A percentile compares a stretch with the other conserved stretches of the same genome.
Evolutionary conservation across 1,140 invertebrate species (phyloP).

Genomic region (Drosophila arawakana): DNA sequence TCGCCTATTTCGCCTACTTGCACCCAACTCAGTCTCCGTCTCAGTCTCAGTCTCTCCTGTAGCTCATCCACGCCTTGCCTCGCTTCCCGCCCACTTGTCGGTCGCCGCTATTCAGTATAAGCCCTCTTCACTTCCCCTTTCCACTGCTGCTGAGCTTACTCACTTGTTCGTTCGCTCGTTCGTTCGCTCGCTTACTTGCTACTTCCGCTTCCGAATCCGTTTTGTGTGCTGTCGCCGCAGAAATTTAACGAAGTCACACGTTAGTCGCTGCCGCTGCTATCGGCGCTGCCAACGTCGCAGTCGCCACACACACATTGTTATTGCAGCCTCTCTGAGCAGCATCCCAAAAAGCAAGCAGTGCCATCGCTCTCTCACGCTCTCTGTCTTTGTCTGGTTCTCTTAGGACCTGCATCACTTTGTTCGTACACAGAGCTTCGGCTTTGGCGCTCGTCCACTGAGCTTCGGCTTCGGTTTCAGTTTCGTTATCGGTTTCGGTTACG

Average conservation of each 20-base stretch:
- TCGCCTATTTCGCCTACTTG: constrained; percentile 53
- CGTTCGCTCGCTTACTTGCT: constrained; percentile 79
- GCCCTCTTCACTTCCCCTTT: background rate
- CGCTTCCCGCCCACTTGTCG: background rate
- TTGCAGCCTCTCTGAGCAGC: constrained; percentile 27
- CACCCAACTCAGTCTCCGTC: constrained; percentile 6
- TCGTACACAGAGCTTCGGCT: background rate
- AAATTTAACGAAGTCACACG: constrained; percentile 83
- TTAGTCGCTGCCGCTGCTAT: constrained; percentile 51
- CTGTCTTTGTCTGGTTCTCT: constrained; percentile 25
- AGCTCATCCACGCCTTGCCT: background rate
- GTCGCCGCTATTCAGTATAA: background rate
- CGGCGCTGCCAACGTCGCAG: constrained; percentile 34
- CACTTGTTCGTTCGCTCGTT: constrained; percentile 38
- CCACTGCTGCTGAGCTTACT: background rate
- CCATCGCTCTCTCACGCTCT: constrained; percentile 22
- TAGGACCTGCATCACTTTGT: constrained; percentile 31
- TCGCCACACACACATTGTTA: constrained; percentile 30
- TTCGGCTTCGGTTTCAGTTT: constrained; percentile 17
- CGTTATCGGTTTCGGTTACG: constrained; percentile 3
- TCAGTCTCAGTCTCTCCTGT: constrained; percentile 8
- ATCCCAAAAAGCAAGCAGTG: constrained; percentile 28
- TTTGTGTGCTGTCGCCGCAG: constrained; percentile 82
- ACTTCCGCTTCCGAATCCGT: constrained; percentile 82
- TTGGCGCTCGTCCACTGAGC: background rate